A percentile compares a stretch with the other conserved stretches of the same genome.
These are phyloP conservation scores for Anas acuta DNA, from an alignment of 2,797 vertebrate species.

Conservation along the genomic window DNA sequence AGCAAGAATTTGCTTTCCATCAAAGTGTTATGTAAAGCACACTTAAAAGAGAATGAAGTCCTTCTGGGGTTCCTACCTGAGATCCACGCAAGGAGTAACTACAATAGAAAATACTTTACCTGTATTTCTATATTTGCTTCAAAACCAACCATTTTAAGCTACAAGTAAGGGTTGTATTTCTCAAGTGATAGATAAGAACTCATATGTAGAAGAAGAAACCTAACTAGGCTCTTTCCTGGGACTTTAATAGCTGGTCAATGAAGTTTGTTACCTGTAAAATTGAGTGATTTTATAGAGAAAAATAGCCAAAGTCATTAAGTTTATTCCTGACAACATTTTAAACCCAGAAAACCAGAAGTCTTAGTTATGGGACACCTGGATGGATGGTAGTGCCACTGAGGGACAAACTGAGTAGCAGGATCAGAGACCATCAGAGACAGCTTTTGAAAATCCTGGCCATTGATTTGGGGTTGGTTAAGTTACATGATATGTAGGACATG, in stretches of 20 bases:
- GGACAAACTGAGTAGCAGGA: not conserved
- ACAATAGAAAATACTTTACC: conserved; percentile 18
- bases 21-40: conserved; percentile 39
- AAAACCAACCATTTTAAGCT: not conserved
- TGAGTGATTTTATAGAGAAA: not conserved
- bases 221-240: not conserved
- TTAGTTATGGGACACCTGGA: not conserved
- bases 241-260: not conserved
- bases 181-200: not conserved
- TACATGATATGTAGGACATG: not conserved
- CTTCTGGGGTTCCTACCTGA: conserved; percentile 33
- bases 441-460: not conserved
- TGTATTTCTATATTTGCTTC: conserved; percentile 26
- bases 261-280: not conserved
- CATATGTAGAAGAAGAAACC: not conserved
- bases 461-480: not conserved
- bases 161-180: not conserved
- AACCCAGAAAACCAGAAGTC: not conserved
- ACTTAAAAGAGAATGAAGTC: conserved; percentile 57
- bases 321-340: not conserved
- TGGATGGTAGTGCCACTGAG: not conserved
- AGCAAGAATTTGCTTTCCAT: conserved; percentile 63
- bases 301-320: not conserved
- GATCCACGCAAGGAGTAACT: conserved; percentile 22
- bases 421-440: not conserved